phyloP scores from a whole-genome alignment of 2,113 vertebrate genomes.

The Egretta garzetta region DNA sequence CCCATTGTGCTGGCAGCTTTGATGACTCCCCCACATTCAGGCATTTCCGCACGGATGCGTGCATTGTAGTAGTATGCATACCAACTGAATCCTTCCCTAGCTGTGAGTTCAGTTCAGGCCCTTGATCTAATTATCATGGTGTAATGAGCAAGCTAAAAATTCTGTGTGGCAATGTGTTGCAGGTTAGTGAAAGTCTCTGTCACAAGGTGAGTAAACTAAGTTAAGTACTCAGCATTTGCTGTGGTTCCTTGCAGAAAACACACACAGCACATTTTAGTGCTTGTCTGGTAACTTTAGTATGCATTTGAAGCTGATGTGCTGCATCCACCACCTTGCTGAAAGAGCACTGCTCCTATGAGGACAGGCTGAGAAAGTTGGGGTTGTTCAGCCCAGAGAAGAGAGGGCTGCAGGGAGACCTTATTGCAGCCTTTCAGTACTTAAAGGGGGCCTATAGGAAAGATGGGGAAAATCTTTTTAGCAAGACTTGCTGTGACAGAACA shows the following conservation, averaged over 20 bases:
- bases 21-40: not conserved
- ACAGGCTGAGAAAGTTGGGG: too few relatives aligned
- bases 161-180: not conserved
- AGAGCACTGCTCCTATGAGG: not conserved
- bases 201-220: not conserved
- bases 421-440: too few relatives aligned
- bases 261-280: not conserved
- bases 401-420: too few relatives aligned
- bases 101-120: not conserved
- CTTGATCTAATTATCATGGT: not conserved
- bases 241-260: not conserved
- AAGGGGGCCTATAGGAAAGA: too few relatives aligned
- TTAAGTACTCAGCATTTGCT: not conserved
- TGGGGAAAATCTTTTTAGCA: too few relatives aligned
- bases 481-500: too few relatives aligned
- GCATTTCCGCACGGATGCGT: accelerated
- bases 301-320: not conserved
- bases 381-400: too few relatives aligned
- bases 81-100: not conserved
- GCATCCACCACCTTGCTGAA: not conserved
- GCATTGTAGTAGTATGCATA: not conserved
- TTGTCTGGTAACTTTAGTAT: not conserved
- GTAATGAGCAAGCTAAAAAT: not conserved
- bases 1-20: not conserved
- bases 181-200: not conserved